Base-by-base conservation (phyloP, 2,113 vertebrate genomes). In the Haemorhous mexicanus region DNA sequence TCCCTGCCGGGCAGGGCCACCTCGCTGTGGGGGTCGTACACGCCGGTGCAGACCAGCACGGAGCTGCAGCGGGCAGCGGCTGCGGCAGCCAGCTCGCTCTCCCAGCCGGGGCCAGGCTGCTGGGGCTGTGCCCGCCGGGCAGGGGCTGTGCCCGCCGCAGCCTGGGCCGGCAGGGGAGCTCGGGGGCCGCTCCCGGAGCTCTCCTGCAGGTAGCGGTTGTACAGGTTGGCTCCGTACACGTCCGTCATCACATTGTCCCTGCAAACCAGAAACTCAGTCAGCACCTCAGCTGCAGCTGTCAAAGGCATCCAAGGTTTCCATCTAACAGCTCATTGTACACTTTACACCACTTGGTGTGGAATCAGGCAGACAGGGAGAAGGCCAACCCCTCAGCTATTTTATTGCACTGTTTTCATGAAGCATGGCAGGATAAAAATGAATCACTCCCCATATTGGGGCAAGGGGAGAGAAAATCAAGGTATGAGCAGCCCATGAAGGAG, bases 191-290 rank as follows among this genome's bases (percentile, higher is more conserved):
- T 77, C 8, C 92, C 46, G 68, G 90, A 70, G 56, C 93, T 64
- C 79, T 98, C 97, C 64, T 97, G 69, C 67, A 99, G 98, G 97
- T 98, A 98, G 69, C 98, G 98, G 93, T 99, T 98, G 97, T 98
- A 99, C 35, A 99, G 97, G 95, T 99, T 99, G 19, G 99, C 99
- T 35, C 99, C 99, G 14, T 98, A 99, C 61, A 99, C 97, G 20
- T 99, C 99, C 0, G 99, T 99, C 98, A 99, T 98, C 47, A 98
- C 82, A 30, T 99, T 99, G 95, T 99, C 99, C 23, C 99, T 99
- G 95, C 35, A 50, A 80, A 79, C 4, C n/a, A 89, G 28, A 50
- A 3, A n/a, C 9, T 2, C 4, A 2, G 90, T 70, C 82, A 89
- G 50, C 61, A 35, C 9, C 7, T 11, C 74, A 21, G 21, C 33